Percentiles rank a stretch among this genome's conserved stretches.
Conservation (phyloP, 2,797 vertebrate genomes). For the Numenius phaeopus region DNA sequence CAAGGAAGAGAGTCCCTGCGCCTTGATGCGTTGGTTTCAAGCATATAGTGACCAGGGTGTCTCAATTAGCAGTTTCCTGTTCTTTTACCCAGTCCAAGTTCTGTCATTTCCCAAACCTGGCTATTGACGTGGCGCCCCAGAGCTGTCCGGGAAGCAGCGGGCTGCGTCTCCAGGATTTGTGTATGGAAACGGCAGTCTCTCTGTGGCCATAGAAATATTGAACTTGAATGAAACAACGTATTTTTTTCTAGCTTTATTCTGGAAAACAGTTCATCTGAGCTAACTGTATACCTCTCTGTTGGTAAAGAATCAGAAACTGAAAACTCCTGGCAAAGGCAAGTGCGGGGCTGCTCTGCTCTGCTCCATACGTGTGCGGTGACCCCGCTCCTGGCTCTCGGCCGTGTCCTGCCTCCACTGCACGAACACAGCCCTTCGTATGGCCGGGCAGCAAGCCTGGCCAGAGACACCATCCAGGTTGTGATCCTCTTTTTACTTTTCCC, state of each 20-base stretch:
- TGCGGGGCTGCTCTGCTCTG: rapidly evolving
- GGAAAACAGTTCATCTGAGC: background rate
- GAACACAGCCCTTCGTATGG: background rate
- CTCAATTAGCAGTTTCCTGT: background rate
- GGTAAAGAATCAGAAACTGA: background rate
- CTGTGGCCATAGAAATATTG: background rate
- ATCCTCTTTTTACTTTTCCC: too few species aligned
- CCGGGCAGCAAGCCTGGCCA: background rate
- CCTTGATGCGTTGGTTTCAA: background rate
- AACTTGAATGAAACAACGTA: background rate
- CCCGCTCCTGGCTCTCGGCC: rapidly evolving
- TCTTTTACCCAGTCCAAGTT: background rate
- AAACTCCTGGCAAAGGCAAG: background rate
- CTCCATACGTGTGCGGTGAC: rapidly evolving
- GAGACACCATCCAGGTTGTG: background rate
- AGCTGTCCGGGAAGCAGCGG: background rate
- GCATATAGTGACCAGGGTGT: background rate
- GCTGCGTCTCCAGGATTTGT: background rate
- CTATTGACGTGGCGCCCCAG: rapidly evolving
- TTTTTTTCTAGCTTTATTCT: background rate
- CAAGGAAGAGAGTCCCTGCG: background rate
- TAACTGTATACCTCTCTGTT: background rate
- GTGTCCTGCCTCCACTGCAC: background rate
- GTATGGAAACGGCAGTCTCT: rapidly evolving
- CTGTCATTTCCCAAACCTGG: background rate